These are phyloP conservation scores for Lochmaea crataegi DNA, from an alignment of 2,888 invertebrate genomes.

Conservation along the genomic window DNA sequence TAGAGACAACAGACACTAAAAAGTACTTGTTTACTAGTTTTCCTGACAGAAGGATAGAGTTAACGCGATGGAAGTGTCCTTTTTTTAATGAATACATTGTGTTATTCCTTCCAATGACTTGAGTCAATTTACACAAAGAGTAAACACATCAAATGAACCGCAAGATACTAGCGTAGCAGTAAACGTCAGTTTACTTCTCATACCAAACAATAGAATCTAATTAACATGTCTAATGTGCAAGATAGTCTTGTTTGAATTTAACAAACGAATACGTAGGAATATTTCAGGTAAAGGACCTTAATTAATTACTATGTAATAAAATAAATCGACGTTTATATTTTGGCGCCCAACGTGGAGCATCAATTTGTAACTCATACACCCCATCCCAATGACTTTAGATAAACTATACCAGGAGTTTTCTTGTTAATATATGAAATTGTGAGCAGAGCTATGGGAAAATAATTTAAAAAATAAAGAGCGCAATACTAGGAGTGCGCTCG, in stretches of 20 bases:
- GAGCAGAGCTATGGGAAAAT: too few relatives aligned
- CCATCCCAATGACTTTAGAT: too few relatives aligned
- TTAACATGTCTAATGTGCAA: neutral
- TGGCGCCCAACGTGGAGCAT: too few relatives aligned
- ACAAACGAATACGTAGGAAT: neutral
- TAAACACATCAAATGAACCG: neutral
- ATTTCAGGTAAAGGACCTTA: neutral
- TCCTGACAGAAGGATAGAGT: too few relatives aligned
- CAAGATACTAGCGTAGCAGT: neutral
- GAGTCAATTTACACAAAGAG: neutral
- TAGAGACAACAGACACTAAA: too few relatives aligned
- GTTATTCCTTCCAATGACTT: neutral
- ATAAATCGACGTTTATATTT: neutral
- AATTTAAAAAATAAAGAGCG: neutral
- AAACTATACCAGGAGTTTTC: too few relatives aligned
- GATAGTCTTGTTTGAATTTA: neutral
- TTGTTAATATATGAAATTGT: neutral
- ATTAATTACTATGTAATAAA: neutral
- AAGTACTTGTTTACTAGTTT: too few relatives aligned
- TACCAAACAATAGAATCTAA: conserved; percentile 1
- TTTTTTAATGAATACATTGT: too few relatives aligned
- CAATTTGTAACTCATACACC: too few relatives aligned
- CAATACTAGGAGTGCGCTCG: neutral
- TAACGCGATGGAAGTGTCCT: too few relatives aligned
- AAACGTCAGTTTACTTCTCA: neutral